Conservation (phyloP, 1,140 invertebrate species). For the Condylostylus longicornis region DNA sequence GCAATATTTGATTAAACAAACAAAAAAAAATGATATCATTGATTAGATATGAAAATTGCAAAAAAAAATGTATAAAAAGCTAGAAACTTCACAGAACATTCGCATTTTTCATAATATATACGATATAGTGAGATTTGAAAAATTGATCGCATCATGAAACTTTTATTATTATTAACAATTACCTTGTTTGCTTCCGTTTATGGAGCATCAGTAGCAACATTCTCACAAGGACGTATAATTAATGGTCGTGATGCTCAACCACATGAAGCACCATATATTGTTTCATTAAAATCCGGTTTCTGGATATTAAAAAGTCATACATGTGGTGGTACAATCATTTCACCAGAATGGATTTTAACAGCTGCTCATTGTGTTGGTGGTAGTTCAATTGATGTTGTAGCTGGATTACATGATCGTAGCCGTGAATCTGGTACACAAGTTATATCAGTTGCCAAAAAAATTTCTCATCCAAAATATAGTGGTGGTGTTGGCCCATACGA, state of each 20-base stretch:
- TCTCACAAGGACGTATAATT: constrained; percentile 30
- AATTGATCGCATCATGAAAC: too few species aligned
- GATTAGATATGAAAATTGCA: too few species aligned
- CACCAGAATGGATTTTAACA: constrained; percentile 36
- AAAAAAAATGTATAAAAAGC: too few species aligned
- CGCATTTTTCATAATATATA: too few species aligned
- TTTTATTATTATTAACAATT: too few species aligned
- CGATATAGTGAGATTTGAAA: too few species aligned
- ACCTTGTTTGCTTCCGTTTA: too few species aligned
- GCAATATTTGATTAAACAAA: too few species aligned
- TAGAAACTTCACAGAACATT: too few species aligned
- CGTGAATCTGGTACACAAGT: constrained; percentile 33
- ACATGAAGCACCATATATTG: constrained; percentile 25
- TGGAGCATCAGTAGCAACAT: too few species aligned
- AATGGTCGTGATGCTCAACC: constrained; percentile 18
- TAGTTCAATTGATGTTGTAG: constrained; percentile 24
- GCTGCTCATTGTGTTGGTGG: constrained; percentile 41
- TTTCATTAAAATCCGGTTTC: constrained; percentile 20
- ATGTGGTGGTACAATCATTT: constrained; percentile 40
- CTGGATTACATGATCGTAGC: constrained; percentile 20
- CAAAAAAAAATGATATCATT: too few species aligned
- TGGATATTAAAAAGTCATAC: too few species aligned
- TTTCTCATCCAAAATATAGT: constrained; percentile 27
- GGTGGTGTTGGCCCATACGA: constrained; percentile 23
- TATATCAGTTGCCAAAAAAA: constrained; percentile 23